These are phyloP conservation scores for Okamejei kenojei DNA, from an alignment of 2,797 vertebrate species.

Conservation along the genomic window DNA sequence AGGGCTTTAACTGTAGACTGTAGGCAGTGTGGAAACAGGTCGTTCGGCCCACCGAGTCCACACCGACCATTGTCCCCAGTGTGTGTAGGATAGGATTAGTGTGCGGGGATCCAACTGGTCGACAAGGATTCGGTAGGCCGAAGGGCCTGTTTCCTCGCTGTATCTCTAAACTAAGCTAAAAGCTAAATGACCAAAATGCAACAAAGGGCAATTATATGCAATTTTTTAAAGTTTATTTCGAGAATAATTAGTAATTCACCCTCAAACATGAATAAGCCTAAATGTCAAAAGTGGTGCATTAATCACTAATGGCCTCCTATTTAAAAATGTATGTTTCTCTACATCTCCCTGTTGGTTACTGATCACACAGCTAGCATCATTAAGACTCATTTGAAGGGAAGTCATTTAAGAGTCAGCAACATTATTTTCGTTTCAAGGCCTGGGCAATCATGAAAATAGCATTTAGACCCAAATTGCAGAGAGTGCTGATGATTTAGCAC, in stretches of 20 bases:
- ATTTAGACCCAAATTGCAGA: neutral
- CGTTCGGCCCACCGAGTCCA: too few relatives aligned
- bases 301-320: slow-evolving; percentile 20
- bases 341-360: slow-evolving; percentile 16
- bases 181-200: neutral
- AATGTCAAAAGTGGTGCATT: neutral
- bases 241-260: neutral
- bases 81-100: too few relatives aligned
- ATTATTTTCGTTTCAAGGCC: neutral
- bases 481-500: neutral
- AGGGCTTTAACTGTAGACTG: too few relatives aligned
- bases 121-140: too few relatives aligned
- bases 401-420: neutral
- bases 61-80: too few relatives aligned
- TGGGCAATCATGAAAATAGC: neutral
- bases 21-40: too few relatives aligned
- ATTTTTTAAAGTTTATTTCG: neutral
- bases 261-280: neutral
- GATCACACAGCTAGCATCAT: slow-evolving; percentile 8
- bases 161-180: too few relatives aligned
- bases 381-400: slow-evolving; percentile 16
- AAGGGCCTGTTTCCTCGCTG: too few relatives aligned
- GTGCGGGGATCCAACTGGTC: too few relatives aligned
- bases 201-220: neutral
- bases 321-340: slow-evolving; percentile 22